Evolutionary conservation across 2,888 invertebrate genomes (phyloP), one percentile per base, ranked within the genome.

Genomic region (Pelosia muscerda): DNA sequence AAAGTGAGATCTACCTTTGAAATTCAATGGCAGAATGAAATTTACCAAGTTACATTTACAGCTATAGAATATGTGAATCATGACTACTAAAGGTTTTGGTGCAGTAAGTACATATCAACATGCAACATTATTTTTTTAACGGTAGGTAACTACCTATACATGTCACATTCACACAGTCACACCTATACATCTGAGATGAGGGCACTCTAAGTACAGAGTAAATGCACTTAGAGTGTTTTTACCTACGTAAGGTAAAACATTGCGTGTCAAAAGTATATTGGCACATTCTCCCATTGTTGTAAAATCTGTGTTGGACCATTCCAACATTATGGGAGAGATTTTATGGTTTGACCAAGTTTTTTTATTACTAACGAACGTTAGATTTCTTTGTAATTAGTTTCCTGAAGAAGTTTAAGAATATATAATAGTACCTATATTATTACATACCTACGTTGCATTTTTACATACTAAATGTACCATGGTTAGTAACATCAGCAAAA

Each of bases 261-360:
- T 49, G 63, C 68, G 31, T 68, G 68, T 64, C 38, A 23, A 34
- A 31, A 54, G 26, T 26, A 26, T 63, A 68, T 68, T 63, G 42
- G 60, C 59, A 68, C 28, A 60, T 55, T 68, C 63, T 63, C 23
- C 19, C 31, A 49, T 19, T 67, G 58, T 68, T 68, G 63, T 64
- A 60, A 60, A 68, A 68, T 42, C 42, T n/a, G 42, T 60, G 26
- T 54, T 57, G 49, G 63, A 53, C 63, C 57, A 23, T n/a, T n/a
- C n/a, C n/a, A n/a, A n/a, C n/a, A 34, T 2, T 59, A 23, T 55
- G 23, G 58, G 54, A 59, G 54, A 63, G 34, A 42, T 54, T 59
- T 63, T 23, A 59, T 34, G 42, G n/a, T 19, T 31, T 26, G 58
- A 58, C 54, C 63, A 63, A 63, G 53, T 23, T 63, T 63, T 57